Conservation (phyloP, 1,140 invertebrate genomes). For the Orius insidiosus region DNA sequence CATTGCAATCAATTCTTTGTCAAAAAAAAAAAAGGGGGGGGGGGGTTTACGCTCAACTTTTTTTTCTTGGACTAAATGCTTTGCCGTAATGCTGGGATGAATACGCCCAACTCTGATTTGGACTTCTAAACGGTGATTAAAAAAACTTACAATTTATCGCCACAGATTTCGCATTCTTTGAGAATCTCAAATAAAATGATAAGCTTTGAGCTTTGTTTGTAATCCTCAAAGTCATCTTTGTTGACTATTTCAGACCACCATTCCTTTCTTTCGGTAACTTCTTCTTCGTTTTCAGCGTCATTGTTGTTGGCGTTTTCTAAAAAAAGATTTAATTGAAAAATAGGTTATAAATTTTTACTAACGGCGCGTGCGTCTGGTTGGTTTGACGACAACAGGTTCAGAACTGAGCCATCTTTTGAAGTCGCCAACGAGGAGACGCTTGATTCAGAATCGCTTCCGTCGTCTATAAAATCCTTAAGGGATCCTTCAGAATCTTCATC, state of each 20-base stretch:
- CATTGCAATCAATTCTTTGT: no score
- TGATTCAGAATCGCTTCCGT: conserved; percentile 21
- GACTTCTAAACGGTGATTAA: no score
- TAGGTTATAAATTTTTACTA: neutral
- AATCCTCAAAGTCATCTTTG: conserved; percentile 32
- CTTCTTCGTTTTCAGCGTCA: conserved; percentile 18
- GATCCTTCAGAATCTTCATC: conserved; percentile 35
- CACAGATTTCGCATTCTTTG: conserved; percentile 66
- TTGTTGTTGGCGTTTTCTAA: conserved; percentile 6
- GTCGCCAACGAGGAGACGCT: neutral
- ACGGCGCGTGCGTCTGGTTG: neutral
- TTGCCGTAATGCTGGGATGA: no score
- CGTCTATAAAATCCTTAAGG: conserved; percentile 61
- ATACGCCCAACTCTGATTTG: no score
- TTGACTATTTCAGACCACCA: conserved; percentile 37
- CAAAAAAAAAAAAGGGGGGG: no score
- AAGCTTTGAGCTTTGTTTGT: conserved; percentile 60
- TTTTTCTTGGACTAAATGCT: no score
- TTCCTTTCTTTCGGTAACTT: conserved; percentile 11
- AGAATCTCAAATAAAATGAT: conserved; percentile 69
- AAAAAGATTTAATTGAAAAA: neutral
- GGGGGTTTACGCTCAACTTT: no score
- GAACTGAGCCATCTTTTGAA: neutral
- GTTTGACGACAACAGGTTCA: neutral
- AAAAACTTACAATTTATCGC: conserved; percentile 75